Evolutionary conservation across 2,797 vertebrate species (phyloP), one percentile per base, ranked within the genome.

Genomic region (Carduelis carduelis): DNA sequence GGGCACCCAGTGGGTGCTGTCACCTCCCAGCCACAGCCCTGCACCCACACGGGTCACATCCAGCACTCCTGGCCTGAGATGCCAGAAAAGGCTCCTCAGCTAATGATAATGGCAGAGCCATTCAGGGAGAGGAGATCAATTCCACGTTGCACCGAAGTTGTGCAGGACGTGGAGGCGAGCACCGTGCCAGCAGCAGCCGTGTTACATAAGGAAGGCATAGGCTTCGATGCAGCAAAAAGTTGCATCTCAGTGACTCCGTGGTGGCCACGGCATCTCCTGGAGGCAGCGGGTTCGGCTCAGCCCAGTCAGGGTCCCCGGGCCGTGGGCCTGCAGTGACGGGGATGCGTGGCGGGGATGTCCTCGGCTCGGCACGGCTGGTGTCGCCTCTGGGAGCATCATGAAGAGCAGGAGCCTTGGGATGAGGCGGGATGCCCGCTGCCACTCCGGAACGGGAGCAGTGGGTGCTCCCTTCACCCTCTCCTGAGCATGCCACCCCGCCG

Each of bases 171-270:
- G 94, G 93, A 89, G 80, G 91, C 80, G 72, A 90, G 92, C 86
- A 21, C 72, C 3, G 92, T 90, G 90, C 87, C 89, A 86, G 93
- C 96, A 91, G 96, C 93, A 86, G 89, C 22, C 28, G 28, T 14
- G 83, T 97, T 97, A 96, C 79, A 61, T 94, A 96, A 97, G 41
- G 91, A 85, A 94, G 82, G 80, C 90, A 66, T 81, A 86, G 72
- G 93, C 85, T 94, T 35, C 44, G 77, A 90, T 86, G 95, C 93
- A 89, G 96, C 95, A 87, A 24, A 49, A 93, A 96, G 95, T 94
- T 96, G 89, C 91, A 89, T 60, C 87, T 64, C 3, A 60, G 74
- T 18, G n/a, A 83, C 83, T 72, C 59, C 4, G 21, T 4, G 49
- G 69, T 49, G 83, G 64, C 89, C 46, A 22, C 13, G 19, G 81